These are phyloP conservation scores for Hydrotaea diabolus DNA, from an alignment of 2,888 invertebrate genomes.

Conservation along the genomic window DNA sequence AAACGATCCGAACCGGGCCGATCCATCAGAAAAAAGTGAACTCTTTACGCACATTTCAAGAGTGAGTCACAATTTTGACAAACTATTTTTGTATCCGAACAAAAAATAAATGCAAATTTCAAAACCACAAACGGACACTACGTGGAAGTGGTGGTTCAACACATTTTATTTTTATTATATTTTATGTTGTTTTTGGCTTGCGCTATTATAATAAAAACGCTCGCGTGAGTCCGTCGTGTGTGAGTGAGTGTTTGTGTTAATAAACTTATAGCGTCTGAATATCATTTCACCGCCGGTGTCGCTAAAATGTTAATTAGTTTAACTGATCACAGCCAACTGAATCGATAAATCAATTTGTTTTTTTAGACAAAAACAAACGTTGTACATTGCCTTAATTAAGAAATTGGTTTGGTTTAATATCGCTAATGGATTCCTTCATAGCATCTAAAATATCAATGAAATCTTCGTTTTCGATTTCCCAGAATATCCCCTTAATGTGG, in stretches of 20 bases:
- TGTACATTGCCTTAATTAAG: slow-evolving; percentile 12
- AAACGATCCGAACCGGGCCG: not conserved
- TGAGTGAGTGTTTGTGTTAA: slow-evolving; percentile 16
- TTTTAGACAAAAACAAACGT: not conserved
- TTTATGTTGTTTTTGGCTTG: not conserved
- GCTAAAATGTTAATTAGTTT: slow-evolving; percentile 1
- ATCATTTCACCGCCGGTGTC: not conserved
- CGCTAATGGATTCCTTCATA: too few species aligned
- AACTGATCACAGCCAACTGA: not conserved
- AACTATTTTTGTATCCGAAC: slow-evolving; percentile 8
- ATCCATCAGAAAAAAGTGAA: not conserved
- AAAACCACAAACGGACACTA: slow-evolving; percentile 32
- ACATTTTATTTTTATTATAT: slow-evolving; percentile 12
- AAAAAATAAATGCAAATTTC: slow-evolving; percentile 33
- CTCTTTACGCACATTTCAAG: slow-evolving; percentile 28
- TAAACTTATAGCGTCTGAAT: slow-evolving; percentile 3
- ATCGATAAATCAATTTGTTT: not conserved
- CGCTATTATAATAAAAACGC: not conserved
- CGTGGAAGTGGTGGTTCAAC: not conserved
- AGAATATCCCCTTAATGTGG: too few species aligned
- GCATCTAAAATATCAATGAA: not conserved
- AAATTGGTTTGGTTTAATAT: not conserved
- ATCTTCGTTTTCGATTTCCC: not conserved
- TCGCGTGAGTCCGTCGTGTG: not conserved
- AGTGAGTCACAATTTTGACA: slow-evolving; percentile 33